These are phyloP conservation scores for Cynaeus angustus DNA, from an alignment of 2,888 invertebrate species.

Conservation along the genomic window DNA sequence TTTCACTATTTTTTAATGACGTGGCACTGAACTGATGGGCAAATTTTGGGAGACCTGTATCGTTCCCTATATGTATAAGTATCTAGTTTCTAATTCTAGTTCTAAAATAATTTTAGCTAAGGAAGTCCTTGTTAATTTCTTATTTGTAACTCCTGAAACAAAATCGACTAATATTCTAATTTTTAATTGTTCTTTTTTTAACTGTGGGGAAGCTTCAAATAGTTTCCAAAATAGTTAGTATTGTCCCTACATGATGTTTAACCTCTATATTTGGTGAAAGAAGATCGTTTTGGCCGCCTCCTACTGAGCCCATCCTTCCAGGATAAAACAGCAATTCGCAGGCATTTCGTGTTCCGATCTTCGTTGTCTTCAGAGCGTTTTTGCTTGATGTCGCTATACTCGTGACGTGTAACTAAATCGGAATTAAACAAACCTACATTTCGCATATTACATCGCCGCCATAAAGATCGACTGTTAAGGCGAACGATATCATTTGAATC, in stretches of 20 bases:
- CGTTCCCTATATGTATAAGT: too few species aligned
- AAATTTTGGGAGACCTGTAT: too few species aligned
- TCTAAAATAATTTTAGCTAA: too few species aligned
- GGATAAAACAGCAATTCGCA: slow-evolving; percentile 38
- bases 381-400: slow-evolving; percentile 39
- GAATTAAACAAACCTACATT: slow-evolving; percentile 63
- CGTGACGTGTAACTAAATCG: slow-evolving; percentile 63
- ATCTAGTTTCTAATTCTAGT: too few species aligned
- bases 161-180: too few species aligned
- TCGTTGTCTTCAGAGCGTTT: slow-evolving; percentile 32
- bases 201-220: too few species aligned
- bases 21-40: too few species aligned
- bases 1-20: too few species aligned
- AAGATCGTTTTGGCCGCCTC: neutral
- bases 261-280: neutral
- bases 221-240: too few species aligned
- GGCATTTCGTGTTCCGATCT: slow-evolving; percentile 13
- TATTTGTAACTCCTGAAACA: too few species aligned
- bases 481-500: slow-evolving; percentile 63
- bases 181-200: too few species aligned
- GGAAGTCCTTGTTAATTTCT: too few species aligned
- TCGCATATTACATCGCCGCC: slow-evolving; percentile 61
- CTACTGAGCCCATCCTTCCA: neutral
- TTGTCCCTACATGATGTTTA: neutral
- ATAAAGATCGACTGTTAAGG: slow-evolving; percentile 58